Base-by-base conservation (phyloP, 1,140 invertebrate species). In the Cotesia typhae region DNA sequence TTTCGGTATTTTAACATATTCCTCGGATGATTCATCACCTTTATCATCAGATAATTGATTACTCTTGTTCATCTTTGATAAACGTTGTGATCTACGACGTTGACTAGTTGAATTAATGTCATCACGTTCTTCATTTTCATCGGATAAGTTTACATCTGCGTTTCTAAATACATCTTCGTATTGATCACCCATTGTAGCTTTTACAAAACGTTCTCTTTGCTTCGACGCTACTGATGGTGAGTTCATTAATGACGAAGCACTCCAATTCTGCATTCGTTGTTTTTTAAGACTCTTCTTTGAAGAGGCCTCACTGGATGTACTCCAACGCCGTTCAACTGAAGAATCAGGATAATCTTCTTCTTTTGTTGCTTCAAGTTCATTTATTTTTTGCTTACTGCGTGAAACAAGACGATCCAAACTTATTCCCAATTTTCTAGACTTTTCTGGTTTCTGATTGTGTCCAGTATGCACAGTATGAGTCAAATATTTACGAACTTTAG, bases 1-100 rank as follows among this genome's bases (percentile, higher is more conserved):
- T 83, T 92, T 93, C 12, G 90, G 89, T 76, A 92, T 90, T 74
- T 88, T 87, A 3, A 93, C 90, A 77, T 91, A 93, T 74, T 92
- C 91, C 20, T 84, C 81, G 52, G 6, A 17, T 28, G 47, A 59
- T 60, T 52, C 28, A 1, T 36, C 28, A 28, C 28, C 3, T 63
- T n/a, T 63, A 51, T 10, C 17, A 51, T 2, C 17, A 61, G 47
- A 61, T 51, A 51, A 14, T 36, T 61, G 4, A 17, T 20, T 17
- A 52, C 14, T 67, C 4, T 57, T 38, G 6, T 17, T 52, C 2
- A 57, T 6, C 0, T 10, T 69, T 70, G 41, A 66, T 55, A 14
- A 14, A 57, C n/a, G 6, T 14, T n/a, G 10, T 17, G 67, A 68
- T 63, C 55, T 57, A 14, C 38, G 61, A 4, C 35, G 57, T 3